Evolutionary conservation across 30 jellyfish, hydroid and myxozoan species (phyloP).

Genomic region (Mastigias papua): DNA sequence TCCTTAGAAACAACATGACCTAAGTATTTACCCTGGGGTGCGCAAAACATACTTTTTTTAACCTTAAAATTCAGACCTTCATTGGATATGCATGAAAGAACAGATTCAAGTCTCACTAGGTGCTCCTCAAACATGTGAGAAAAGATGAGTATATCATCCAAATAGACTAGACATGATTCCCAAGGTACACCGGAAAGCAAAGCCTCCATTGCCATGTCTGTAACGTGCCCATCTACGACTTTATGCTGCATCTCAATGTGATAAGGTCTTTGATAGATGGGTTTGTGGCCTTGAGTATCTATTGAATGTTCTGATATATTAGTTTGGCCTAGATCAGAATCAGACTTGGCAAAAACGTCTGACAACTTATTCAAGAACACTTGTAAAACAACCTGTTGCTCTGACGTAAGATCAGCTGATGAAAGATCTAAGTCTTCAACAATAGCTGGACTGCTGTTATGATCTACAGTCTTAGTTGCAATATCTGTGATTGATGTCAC

Average conservation of each 20-base stretch:
- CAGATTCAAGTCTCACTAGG: conserved; percentile 13
- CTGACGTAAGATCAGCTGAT: not conserved
- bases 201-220: conserved; percentile 54
- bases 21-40: conserved; percentile 38
- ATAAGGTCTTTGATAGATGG: conserved; percentile 48
- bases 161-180: conserved; percentile 61
- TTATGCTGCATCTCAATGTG: conserved; percentile 47
- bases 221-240: conserved; percentile 35
- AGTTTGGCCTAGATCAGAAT: conserved; percentile 56
- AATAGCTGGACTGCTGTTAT: conserved; percentile 3
- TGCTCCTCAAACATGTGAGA: conserved; percentile 66
- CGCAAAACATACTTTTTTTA: conserved; percentile 52
- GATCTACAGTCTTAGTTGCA: not conserved
- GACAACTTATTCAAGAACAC: conserved; percentile 3
- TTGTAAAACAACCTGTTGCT: conserved; percentile 12
- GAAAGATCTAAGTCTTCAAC: conserved; percentile 7
- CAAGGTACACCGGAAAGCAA: conserved; percentile 48
- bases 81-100: conserved; percentile 23
- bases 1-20: conserved; percentile 68
- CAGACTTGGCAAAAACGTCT: conserved; percentile 50
- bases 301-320: conserved; percentile 22
- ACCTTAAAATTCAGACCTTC: conserved; percentile 45
- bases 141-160: conserved; percentile 58
- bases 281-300: conserved; percentile 45
- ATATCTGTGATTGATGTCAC: conserved; percentile 20